These are phyloP conservation scores for Oreochromis spilurus DNA, from an alignment of 2,113 vertebrate species.

Conservation along the genomic window DNA sequence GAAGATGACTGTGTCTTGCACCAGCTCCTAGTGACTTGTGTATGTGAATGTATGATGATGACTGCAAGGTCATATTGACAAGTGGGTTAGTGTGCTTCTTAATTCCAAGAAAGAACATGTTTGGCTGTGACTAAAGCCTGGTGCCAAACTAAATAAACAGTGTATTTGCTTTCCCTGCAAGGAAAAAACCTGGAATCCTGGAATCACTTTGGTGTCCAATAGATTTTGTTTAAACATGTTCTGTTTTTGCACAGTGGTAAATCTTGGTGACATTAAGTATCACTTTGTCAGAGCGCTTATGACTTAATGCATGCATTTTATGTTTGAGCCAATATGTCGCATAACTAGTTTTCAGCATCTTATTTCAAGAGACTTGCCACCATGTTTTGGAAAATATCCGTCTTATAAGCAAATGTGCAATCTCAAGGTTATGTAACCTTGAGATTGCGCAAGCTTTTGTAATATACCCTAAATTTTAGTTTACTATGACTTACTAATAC, in stretches of 20 bases:
- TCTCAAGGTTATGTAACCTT: not conserved
- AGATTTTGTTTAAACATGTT: conserved; percentile 42
- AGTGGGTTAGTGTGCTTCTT: not conserved
- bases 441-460: not conserved
- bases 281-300: not conserved
- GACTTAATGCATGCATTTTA: not conserved
- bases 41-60: not conserved
- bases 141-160: conserved; percentile 60
- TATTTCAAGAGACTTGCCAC: not conserved
- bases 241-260: conserved; percentile 9
- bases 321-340: not conserved
- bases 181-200: not conserved
- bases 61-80: conserved; percentile 2
- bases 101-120: conserved; percentile 46
- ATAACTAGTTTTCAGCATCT: not conserved
- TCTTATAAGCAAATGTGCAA: not conserved
- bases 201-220: conserved; percentile 26
- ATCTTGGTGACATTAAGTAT: not conserved
- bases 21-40: not conserved
- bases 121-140: conserved; percentile 33
- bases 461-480: not conserved
- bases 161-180: conserved; percentile 44
- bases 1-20: not conserved
- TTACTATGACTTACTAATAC: not conserved
- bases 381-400: not conserved